A percentile compares a stretch with the other conserved stretches of the same genome.
phyloP scores from a whole-genome alignment of 2,113 vertebrate species.

The Ptyas mucosa region DNA sequence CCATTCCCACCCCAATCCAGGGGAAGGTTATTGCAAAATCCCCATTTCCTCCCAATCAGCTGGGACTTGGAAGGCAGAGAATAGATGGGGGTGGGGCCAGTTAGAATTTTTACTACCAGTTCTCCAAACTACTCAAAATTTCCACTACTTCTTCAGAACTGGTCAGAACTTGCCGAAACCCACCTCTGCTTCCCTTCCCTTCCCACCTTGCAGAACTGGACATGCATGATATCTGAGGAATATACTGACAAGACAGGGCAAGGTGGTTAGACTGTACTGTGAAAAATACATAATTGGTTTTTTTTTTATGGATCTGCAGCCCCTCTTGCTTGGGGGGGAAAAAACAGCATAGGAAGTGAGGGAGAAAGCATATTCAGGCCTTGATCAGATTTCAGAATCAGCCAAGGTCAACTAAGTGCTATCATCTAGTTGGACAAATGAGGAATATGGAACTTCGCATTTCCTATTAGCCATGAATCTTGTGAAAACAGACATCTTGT shows the following conservation, averaged over 20 bases:
- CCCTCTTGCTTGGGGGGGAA: constrained; percentile 28
- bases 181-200: no score
- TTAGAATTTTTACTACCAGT: no score
- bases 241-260: constrained; percentile 27
- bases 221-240: constrained; percentile 23
- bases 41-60: no score
- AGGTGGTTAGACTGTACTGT: constrained; percentile 4
- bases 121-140: no score
- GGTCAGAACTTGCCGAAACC: no score
- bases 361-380: background rate
- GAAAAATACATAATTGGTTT: constrained; percentile 5
- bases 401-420: background rate
- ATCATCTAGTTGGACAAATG: background rate
- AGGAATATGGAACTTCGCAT: background rate
- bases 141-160: no score
- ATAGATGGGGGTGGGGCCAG: no score
- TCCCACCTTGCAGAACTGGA: constrained; percentile 17
- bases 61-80: no score
- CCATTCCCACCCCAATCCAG: no score
- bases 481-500: background rate
- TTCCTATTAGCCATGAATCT: background rate
- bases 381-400: background rate
- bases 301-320: constrained; percentile 41
- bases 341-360: constrained; percentile 7
- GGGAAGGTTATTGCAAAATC: no score